These are phyloP conservation scores for Antitype chi DNA, from an alignment of 2,888 invertebrate species.

Conservation along the genomic window DNA sequence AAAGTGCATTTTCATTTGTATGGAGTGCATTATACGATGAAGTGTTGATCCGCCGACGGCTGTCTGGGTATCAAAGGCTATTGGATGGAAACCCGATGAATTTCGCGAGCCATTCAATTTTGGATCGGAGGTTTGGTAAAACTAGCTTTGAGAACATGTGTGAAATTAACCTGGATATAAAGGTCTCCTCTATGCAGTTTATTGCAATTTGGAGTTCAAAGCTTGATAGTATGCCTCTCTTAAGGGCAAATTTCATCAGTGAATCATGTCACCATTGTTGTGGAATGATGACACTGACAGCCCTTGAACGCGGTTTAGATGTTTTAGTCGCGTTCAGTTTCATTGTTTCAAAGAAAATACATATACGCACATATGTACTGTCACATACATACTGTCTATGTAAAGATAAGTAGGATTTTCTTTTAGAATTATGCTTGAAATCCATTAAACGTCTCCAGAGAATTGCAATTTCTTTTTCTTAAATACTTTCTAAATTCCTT, in stretches of 20 bases:
- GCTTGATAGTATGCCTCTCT: not conserved
- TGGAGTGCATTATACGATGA: constrained; percentile 11
- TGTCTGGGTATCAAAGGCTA: constrained; percentile 65
- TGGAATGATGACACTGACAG: not conserved
- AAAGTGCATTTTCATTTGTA: constrained; percentile 46
- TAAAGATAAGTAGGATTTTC: not conserved
- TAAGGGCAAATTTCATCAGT: not conserved
- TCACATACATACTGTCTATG: no score
- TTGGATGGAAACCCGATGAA: constrained; percentile 56
- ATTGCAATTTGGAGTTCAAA: not conserved
- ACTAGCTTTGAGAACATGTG: constrained; percentile 37
- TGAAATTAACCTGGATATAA: constrained; percentile 14
- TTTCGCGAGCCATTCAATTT: constrained; percentile 59
- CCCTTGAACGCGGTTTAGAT: not conserved
- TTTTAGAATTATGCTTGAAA: not conserved
- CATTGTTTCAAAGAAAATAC: not conserved
- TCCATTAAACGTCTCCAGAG: not conserved
- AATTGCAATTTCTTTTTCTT: not conserved
- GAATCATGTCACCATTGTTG: not conserved
- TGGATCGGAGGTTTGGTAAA: constrained; percentile 45
- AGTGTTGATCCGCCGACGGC: constrained; percentile 55
- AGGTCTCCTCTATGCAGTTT: not conserved
- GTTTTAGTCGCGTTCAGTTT: not conserved
- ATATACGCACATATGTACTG: no score
- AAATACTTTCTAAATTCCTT: not conserved